Percentiles rank a stretch among this genome's conserved stretches.
Conservation (phyloP, 2,797 vertebrate species). For the Chlorospingus semifuscus region DNA sequence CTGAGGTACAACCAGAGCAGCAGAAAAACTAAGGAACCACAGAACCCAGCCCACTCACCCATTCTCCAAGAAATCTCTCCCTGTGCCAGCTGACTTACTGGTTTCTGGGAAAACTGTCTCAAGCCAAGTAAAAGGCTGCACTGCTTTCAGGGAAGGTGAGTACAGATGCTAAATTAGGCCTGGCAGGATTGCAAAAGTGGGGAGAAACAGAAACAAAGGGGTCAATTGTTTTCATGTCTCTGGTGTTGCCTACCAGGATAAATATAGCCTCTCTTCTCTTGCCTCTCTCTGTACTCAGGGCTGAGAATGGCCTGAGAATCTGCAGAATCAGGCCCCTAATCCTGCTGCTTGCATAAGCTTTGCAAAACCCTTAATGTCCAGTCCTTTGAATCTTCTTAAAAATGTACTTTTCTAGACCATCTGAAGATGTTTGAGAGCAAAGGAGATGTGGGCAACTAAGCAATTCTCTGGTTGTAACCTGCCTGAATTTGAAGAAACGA, state of each 20-base stretch:
- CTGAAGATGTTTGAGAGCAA: not conserved
- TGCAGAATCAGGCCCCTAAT: not conserved
- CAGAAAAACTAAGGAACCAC: not conserved
- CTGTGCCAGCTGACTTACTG: not conserved
- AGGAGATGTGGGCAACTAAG: not conserved
- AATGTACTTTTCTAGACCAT: not conserved
- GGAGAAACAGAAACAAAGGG: constrained; percentile 60
- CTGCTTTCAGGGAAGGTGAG: constrained; percentile 38
- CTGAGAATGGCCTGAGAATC: not conserved
- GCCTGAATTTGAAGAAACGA: not conserved
- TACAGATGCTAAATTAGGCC: constrained; percentile 44
- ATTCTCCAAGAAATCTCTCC: constrained; percentile 19
- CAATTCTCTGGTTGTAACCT: not conserved
- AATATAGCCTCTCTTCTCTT: constrained; percentile 20
- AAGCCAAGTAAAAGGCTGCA: constrained; percentile 9
- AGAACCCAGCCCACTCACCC: not conserved
- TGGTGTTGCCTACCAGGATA: constrained; percentile 21
- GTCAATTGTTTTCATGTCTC: constrained; percentile 49
- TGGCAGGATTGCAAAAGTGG: constrained; percentile 47
- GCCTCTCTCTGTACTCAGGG: not conserved
- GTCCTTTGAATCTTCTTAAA: not conserved
- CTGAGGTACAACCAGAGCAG: not conserved
- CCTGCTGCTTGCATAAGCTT: not conserved
- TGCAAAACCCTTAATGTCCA: not conserved
- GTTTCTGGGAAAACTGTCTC: constrained; percentile 27